Evolutionary conservation across 2,113 vertebrate species (phyloP).

Genomic region (Phyllostomus hastatus): DNA sequence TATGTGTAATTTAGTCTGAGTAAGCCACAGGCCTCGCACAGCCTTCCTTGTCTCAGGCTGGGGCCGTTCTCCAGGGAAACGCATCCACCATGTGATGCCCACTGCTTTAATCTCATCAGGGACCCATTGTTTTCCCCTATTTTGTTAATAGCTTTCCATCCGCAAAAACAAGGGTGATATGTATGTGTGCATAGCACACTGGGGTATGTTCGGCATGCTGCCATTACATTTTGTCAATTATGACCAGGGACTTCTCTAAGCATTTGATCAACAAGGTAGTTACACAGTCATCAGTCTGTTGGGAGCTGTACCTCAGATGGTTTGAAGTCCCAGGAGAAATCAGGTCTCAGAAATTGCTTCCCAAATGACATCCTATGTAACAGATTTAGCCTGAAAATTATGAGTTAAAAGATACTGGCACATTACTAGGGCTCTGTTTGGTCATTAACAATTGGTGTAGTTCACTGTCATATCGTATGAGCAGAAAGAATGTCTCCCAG

Average conservation of each 20-base stretch:
- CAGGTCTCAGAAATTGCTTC: not conserved
- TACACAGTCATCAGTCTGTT: not conserved
- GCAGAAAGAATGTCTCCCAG: not conserved
- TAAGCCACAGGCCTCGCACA: not conserved
- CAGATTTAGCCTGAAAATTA: not conserved
- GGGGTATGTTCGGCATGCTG: not conserved
- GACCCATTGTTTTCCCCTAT: not conserved
- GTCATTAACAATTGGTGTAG: not conserved
- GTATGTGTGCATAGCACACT: not conserved
- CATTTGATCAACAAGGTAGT: not conserved
- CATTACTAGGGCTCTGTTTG: not conserved
- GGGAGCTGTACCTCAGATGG: not conserved
- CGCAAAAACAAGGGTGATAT: not conserved
- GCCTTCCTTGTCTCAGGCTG: not conserved
- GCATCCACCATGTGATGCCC: not conserved
- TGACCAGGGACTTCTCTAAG: not conserved
- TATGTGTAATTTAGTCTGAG: too few relatives aligned
- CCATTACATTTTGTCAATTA: not conserved
- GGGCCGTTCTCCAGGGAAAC: not conserved
- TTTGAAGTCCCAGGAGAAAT: not conserved
- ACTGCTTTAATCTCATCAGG: not conserved
- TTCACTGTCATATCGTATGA: not conserved
- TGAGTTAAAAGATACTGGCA: not conserved
- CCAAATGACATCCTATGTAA: not conserved
- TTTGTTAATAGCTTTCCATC: not conserved